A percentile compares a stretch with the other conserved stretches of the same genome.
Evolutionary conservation across 2,888 invertebrate species (phyloP).

Genomic region (Agriotes lineatus): DNA sequence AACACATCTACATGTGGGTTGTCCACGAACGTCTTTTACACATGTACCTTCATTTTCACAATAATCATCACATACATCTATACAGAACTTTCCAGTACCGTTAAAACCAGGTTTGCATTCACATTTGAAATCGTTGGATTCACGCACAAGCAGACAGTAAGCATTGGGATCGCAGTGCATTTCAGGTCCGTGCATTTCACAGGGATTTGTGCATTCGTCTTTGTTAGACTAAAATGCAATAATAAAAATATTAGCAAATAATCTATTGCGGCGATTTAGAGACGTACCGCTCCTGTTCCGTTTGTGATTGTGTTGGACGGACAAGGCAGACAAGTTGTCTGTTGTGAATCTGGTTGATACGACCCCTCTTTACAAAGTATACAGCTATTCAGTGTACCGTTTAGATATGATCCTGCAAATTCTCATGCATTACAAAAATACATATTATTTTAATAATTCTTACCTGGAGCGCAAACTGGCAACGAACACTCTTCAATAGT

Average conservation of each 20-base stretch:
- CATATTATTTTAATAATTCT: constrained; percentile 21
- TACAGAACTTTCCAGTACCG: constrained; percentile 85
- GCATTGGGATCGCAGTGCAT: constrained; percentile 91
- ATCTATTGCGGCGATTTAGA: too few relatives aligned
- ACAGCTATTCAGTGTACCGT: constrained; percentile 88
- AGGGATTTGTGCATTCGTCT: constrained; percentile 90
- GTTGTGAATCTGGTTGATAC: constrained; percentile 91
- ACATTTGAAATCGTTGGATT: constrained; percentile 88
- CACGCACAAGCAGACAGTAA: constrained; percentile 85
- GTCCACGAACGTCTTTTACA: constrained; percentile 84
- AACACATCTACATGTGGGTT: constrained; percentile 89
- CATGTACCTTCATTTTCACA: constrained; percentile 94
- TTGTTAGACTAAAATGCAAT: constrained; percentile 80
- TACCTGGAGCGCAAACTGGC: constrained; percentile 85
- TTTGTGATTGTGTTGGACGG: constrained; percentile 93
- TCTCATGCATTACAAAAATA: too few relatives aligned
- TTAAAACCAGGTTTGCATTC: constrained; percentile 95
- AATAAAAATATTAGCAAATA: too few relatives aligned
- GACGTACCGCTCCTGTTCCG: constrained; percentile 82
- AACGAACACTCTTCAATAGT: constrained; percentile 92
- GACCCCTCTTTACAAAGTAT: constrained; percentile 89
- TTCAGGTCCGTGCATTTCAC: constrained; percentile 84
- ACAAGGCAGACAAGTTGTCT: constrained; percentile 87
- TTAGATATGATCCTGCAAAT: constrained; percentile 80
- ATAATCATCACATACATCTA: constrained; percentile 85